phyloP scores from a whole-genome alignment of 2,888 invertebrate species.

The Exephanes ischioxanthus region DNA sequence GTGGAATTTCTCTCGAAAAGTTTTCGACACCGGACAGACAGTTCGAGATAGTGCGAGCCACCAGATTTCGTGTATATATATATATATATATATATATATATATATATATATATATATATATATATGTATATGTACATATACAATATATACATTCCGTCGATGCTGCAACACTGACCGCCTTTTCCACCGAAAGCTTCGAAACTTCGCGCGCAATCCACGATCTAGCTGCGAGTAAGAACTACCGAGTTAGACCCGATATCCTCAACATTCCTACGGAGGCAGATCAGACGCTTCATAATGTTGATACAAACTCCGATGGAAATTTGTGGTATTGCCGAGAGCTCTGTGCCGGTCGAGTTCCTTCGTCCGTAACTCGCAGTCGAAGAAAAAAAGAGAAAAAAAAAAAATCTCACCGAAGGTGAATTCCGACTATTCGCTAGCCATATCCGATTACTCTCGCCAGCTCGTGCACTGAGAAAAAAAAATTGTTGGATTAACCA shows the following conservation, averaged over 20 bases:
- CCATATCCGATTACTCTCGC: not conserved
- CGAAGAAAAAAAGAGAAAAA: not conserved
- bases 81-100: not conserved
- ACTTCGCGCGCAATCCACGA: slow-evolving; percentile 14
- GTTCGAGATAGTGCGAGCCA: slow-evolving; percentile 35
- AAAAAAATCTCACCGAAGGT: not conserved
- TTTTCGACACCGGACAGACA: slow-evolving; percentile 62
- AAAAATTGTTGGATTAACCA: too few species aligned
- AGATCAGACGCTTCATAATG: slow-evolving; percentile 45
- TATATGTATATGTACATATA: not conserved
- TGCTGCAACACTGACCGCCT: slow-evolving; percentile 41
- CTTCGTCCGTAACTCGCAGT: not conserved
- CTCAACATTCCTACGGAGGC: slow-evolving; percentile 16
- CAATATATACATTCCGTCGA: not conserved
- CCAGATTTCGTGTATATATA: slow-evolving; percentile 1
- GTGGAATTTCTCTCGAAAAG: slow-evolving; percentile 63
- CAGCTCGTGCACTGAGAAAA: too few species aligned
- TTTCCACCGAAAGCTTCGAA: slow-evolving; percentile 54
- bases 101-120: not conserved
- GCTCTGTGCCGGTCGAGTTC: not conserved
- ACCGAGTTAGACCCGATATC: not conserved
- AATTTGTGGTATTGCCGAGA: slow-evolving; percentile 12
- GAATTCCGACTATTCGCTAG: not conserved
- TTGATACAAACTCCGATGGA: slow-evolving; percentile 4
- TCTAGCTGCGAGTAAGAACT: slow-evolving; percentile 4